Evolutionary conservation across 2,888 invertebrate species (phyloP), one percentile per base, ranked within the genome.

Genomic region (Noctua comes): DNA sequence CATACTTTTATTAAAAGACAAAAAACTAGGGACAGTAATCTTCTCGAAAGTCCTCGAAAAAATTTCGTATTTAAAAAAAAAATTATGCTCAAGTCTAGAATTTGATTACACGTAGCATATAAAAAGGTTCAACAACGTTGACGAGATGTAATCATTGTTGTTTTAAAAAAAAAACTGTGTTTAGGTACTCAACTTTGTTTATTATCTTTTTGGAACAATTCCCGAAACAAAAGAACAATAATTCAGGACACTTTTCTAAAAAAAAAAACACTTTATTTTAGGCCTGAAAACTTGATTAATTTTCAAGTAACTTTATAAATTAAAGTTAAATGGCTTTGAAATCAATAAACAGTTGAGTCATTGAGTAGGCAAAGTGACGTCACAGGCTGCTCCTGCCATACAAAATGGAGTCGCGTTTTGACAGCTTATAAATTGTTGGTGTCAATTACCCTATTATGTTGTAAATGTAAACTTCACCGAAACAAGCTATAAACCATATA

Each of bases 21-120:
- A 59, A n/a, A 59, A 59, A 27, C 27, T 57, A 77, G 1, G n/a
- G 40, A 68, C 24, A 68, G n/a, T 62, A 10, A 76, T 59, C 66
- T 18, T 46, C 8, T n/a, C 2, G n/a, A 48, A n/a, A 5, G 36
- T 24, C 24, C 24, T 24, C n/a, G 24, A 66, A 24, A 40, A 24
- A 13, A 43, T 1, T 10, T 43, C 43, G 10, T 1, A 43, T 40
- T 5, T 31, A 31, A 31, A 31, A 31, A 31, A 31, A 31, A 31
- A 31, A 31, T 31, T 18, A 6, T 48, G 6, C 48, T 18, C 48
- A 48, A 48, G 40, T 16, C 46, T 48, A 48, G 1, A 48, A 0
- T 48, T 48, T 18, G 31, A 13, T 11, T 31, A 31, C 8, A 65
- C n/a, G 40, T 40, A 48, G 18, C 16, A 16, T n/a, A 5, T 5